Evolutionary conservation across 2,797 vertebrate genomes (phyloP), one percentile per base, ranked within the genome.

Genomic region (Ctenosaura bakeri): DNA sequence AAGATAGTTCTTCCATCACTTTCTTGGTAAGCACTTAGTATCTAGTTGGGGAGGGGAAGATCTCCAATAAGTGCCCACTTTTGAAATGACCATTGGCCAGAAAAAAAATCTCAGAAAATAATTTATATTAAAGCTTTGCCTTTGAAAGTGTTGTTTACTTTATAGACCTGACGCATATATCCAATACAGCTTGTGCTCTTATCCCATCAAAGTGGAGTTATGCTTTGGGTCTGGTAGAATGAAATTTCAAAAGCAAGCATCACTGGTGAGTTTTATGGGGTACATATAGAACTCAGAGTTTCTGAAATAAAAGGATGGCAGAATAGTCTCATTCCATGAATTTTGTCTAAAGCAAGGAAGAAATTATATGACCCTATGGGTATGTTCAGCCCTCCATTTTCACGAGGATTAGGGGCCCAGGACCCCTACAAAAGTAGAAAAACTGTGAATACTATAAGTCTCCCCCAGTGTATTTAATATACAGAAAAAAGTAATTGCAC

Each of bases 111-210:
- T 50, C 59, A 78, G 59, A 74, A 64, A 87, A n/a, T 64, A 52
- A 85, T 79, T 8, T 35, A 62, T 22, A 56, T 64, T 32, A 87
- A 29, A 74, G 84, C 35, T 87, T 87, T 87, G 52, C 59, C 46
- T 52, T 18, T 22, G 35, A 38, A 74, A 46, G 52, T 83, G 52
- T 5, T 18, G 73, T 74, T 56, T n/a, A 86, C 74, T 74, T 86
- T 56, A 29, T 76, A 59, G 52, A 86, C 6, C 71, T 59, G 35
- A 76, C 54, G n/a, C 26, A 50, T 83, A 32, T 62, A 76, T 22
- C 56, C 81, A 35, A 24, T 26, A 74, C 12, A 62, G 18, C 56
- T 32, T 83, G 22, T 22, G 74, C 62, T 64, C 42, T 76, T 89
- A 29, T 52, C 54, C 35, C 42, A 74, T 83, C 64, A 26, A 35